These are phyloP conservation scores for Dusona sp. DNA, from an alignment of 2,888 invertebrate species.

Conservation along the genomic window DNA sequence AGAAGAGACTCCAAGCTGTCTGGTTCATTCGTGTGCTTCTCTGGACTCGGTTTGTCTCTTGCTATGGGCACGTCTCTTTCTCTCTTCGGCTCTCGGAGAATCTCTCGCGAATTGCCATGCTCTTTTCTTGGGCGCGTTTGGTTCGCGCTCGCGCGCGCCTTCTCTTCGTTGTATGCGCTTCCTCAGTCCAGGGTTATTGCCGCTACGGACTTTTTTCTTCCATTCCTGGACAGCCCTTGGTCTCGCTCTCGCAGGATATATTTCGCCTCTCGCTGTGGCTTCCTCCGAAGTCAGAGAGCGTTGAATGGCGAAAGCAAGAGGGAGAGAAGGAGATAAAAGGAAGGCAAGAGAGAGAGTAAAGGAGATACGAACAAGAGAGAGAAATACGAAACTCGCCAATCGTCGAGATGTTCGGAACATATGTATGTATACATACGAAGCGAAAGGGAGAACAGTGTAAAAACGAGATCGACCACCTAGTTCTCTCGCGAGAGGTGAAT, in stretches of 20 bases:
- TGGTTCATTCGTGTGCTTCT: slow-evolving; percentile 79
- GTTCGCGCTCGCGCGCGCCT: slow-evolving; percentile 39
- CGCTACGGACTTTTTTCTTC: slow-evolving; percentile 65
- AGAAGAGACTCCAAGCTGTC: slow-evolving; percentile 82
- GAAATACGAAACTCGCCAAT: slow-evolving; percentile 58
- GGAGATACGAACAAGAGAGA: slow-evolving; percentile 42
- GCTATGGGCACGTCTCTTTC: slow-evolving; percentile 72
- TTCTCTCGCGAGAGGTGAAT: slow-evolving; percentile 72
- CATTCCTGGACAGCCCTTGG: slow-evolving; percentile 72
- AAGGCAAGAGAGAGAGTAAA: slow-evolving; percentile 6
- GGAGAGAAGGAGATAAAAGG: slow-evolving; percentile 18
- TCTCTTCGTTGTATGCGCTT: slow-evolving; percentile 44
- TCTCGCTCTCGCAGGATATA: slow-evolving; percentile 64
- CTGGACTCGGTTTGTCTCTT: slow-evolving; percentile 63
- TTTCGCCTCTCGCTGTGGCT: slow-evolving; percentile 62
- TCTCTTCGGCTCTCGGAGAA: slow-evolving; percentile 59
- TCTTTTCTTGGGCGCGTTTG: slow-evolving; percentile 37
- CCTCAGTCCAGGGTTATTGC: slow-evolving; percentile 68
- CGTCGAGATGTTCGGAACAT: slow-evolving; percentile 54
- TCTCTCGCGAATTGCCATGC: slow-evolving; percentile 56
- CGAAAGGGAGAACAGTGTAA: slow-evolving; percentile 66
- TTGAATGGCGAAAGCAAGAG: slow-evolving; percentile 60
- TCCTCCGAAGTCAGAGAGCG: slow-evolving; percentile 48
- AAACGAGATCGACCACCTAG: slow-evolving; percentile 77
- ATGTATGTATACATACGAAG: slow-evolving; percentile 47